Evolutionary conservation across 2,113 vertebrate species (phyloP).

Genomic region (Parus major): DNA sequence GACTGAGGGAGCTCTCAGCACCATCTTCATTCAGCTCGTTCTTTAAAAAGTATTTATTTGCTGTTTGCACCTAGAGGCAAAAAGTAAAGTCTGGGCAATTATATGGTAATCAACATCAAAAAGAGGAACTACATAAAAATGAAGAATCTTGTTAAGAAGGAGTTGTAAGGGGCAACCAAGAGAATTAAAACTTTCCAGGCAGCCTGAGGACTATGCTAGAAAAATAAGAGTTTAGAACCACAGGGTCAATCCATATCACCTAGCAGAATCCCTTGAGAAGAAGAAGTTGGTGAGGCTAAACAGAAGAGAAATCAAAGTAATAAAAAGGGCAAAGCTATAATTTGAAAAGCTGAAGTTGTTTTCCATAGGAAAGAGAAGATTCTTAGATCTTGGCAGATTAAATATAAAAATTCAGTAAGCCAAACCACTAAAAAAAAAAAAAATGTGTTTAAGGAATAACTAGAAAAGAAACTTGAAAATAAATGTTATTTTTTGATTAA

Average conservation of each 20-base stretch:
- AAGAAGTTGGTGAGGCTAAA: background rate
- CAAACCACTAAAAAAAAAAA: background rate
- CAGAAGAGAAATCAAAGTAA: background rate
- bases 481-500: background rate
- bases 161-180: background rate
- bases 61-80: background rate
- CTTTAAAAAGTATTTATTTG: background rate
- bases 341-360: background rate
- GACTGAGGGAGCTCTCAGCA: background rate
- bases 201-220: background rate
- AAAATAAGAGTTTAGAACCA: background rate
- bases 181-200: constrained; percentile 1
- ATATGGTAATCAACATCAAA: constrained; percentile 45
- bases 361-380: background rate
- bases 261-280: background rate
- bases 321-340: background rate
- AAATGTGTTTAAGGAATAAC: background rate
- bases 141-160: background rate
- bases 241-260: background rate
- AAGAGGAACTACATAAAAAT: background rate
- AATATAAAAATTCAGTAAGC: background rate
- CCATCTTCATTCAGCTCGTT: rapidly evolving
- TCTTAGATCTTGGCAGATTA: background rate
- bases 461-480: background rate
- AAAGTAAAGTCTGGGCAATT: background rate